phyloP scores from a whole-genome alignment of 2,888 invertebrate species.

The Dolichopus griseipennis region DNA sequence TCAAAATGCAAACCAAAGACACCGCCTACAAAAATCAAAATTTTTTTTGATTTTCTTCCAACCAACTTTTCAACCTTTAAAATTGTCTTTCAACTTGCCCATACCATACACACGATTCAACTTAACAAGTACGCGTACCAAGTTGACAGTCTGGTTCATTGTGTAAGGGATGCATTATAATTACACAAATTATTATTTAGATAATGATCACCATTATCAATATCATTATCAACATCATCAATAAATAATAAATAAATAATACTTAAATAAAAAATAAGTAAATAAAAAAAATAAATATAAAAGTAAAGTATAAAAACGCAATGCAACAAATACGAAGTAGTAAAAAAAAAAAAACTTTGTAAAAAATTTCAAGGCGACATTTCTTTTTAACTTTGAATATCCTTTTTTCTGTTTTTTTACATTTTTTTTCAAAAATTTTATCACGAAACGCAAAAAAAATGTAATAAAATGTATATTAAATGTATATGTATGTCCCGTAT shows the following conservation, averaged over 20 bases:
- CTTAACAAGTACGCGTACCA: too few relatives aligned
- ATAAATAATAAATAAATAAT: neutral
- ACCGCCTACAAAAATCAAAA: too few relatives aligned
- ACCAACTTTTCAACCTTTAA: too few relatives aligned
- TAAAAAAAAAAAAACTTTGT: too few relatives aligned
- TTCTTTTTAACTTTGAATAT: neutral
- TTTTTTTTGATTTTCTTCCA: too few relatives aligned
- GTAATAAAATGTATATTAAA: neutral
- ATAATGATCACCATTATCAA: neutral
- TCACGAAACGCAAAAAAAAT: neutral
- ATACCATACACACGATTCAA: too few relatives aligned
- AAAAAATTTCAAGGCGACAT: constrained; percentile 1
- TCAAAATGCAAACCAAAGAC: too few relatives aligned
- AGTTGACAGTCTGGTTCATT: too few relatives aligned
- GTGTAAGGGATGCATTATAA: too few relatives aligned
- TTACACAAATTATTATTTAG: neutral
- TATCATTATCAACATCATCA: neutral
- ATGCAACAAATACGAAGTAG: neutral
- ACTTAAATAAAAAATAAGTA: neutral
- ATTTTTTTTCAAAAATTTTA: neutral
- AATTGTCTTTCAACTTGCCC: too few relatives aligned
- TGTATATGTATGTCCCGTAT: too few relatives aligned
- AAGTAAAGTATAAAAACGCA: neutral
- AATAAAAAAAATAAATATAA: too few relatives aligned
- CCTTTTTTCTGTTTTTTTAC: neutral